Conservation (phyloP, 2,113 vertebrate genomes). For the Oriolus oriolus region DNA sequence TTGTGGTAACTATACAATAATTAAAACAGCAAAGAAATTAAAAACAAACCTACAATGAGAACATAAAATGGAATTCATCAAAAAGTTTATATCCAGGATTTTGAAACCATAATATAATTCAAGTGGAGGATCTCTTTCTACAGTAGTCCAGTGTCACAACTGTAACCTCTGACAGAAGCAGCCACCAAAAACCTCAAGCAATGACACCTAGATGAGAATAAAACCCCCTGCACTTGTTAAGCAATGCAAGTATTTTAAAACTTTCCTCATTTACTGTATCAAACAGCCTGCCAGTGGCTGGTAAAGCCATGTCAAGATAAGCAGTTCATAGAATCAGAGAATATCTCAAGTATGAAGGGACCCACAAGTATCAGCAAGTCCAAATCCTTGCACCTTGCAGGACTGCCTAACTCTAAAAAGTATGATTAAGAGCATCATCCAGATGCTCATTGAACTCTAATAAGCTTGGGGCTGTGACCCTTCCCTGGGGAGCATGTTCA, state of each 20-base stretch:
- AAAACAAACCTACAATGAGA: neutral
- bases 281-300: neutral
- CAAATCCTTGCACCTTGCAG: neutral
- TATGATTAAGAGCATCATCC: too few species aligned
- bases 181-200: neutral
- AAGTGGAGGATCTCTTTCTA: neutral
- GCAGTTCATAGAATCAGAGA: neutral
- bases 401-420: neutral
- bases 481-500: neutral
- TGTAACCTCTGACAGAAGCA: neutral
- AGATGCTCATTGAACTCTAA: neutral
- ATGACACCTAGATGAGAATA: neutral
- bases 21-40: neutral
- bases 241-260: neutral
- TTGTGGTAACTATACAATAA: neutral
- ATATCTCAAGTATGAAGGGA: neutral
- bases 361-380: fast-evolving
- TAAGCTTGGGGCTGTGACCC: neutral
- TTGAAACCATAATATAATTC: neutral
- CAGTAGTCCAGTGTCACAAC: neutral
- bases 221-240: neutral
- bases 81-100: neutral
- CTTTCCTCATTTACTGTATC: neutral
- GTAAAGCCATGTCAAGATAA: neutral
- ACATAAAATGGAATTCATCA: neutral